These are phyloP conservation scores for Pollimyrus isidori DNA, from an alignment of 2,113 vertebrate species.

Conservation along the genomic window DNA sequence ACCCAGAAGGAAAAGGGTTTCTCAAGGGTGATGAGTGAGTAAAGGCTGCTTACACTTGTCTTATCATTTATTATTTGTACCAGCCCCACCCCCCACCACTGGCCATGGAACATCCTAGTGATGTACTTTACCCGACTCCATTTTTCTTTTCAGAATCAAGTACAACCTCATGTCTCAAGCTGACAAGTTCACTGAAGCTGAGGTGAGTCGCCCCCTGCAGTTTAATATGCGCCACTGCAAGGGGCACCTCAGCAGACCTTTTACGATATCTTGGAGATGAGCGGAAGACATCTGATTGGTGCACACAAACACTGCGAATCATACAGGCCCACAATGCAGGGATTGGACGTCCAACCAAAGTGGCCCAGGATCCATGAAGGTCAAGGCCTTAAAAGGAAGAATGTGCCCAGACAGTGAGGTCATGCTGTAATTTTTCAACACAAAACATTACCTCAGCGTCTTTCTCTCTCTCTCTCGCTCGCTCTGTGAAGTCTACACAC, in stretches of 20 bases:
- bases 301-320: background rate
- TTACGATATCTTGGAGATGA: background rate
- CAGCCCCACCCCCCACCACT: background rate
- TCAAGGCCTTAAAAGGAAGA: background rate
- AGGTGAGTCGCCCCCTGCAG: slow-evolving; percentile 56
- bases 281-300: background rate
- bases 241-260: background rate
- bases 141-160: slow-evolving; percentile 64
- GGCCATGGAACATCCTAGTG: background rate
- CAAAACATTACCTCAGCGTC: background rate
- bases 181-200: slow-evolving; percentile 80
- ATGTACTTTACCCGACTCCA: background rate
- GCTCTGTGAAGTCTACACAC: background rate
- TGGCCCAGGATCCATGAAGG: background rate
- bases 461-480: too few relatives aligned
- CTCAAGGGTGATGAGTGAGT: slow-evolving; percentile 84
- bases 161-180: slow-evolving; percentile 85
- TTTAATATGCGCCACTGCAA: background rate
- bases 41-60: background rate
- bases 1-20: slow-evolving; percentile 74
- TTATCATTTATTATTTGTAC: background rate
- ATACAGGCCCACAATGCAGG: background rate
- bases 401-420: background rate
- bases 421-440: background rate
- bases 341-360: background rate